Conservation (phyloP, 2,113 vertebrate genomes). For the Calidris pygmaea region DNA sequence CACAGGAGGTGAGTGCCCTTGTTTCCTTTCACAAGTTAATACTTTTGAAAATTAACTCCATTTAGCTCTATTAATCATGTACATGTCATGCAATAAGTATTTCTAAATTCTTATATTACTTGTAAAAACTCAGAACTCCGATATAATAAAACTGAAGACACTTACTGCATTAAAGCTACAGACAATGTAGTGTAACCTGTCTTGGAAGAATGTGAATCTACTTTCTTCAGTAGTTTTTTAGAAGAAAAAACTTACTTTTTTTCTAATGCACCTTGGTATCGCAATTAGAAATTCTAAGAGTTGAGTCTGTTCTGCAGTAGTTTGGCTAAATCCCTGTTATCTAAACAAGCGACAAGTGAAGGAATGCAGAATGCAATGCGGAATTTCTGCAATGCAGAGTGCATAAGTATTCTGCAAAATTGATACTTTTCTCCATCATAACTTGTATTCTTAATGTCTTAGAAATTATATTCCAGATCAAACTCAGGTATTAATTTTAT, state of each 20-base stretch:
- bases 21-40: not conserved
- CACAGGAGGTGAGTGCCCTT: constrained; percentile 83
- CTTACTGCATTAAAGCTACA: not conserved
- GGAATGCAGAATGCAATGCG: not conserved
- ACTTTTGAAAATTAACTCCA: not conserved
- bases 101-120: not conserved
- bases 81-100: not conserved
- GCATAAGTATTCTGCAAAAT: not conserved
- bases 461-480: not conserved
- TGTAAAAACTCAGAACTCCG: not conserved
- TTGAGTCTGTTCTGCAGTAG: not conserved
- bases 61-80: not conserved
- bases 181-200: not conserved
- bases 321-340: not conserved
- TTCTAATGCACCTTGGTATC: not conserved
- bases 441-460: not conserved
- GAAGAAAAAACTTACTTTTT: not conserved
- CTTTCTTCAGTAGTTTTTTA: not conserved
- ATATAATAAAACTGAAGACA: not conserved
- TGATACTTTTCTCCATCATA: not conserved
- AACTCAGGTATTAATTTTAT: not conserved
- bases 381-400: not conserved
- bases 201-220: not conserved
- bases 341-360: not conserved
- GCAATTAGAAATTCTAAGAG: not conserved